Evolutionary conservation across 1,140 invertebrate species (phyloP), one percentile per base, ranked within the genome.

Genomic region (Zaprionus camerounensis): DNA sequence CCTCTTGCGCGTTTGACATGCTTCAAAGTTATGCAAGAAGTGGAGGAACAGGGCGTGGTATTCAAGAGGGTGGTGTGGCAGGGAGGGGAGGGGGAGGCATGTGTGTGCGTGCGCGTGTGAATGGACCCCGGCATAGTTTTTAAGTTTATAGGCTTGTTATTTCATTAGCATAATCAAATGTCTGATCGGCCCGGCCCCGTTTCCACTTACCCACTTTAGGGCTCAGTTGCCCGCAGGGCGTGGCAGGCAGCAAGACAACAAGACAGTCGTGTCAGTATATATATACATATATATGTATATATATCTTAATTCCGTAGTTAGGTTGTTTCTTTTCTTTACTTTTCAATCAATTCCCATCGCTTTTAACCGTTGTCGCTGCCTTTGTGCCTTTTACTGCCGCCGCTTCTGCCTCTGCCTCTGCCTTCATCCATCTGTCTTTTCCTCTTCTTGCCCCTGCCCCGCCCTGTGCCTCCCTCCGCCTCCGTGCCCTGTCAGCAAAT

Each of bases 81-180:
- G 7, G 20, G 0, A 20, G 7, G 20, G 28, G 24, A 17, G 17
- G 34, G 13, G 56, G 9, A 26, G 36, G 13, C 11, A 7, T 17
- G 65, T 71, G 75, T 69, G 69, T 71, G 77, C 46, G 80, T 78
- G 81, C 73, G 78, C 57, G 63, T 85, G 82, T 73, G 71, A 75
- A 70, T 64, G 71, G 53, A 69, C 68, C 62, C 77, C 75, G 71
- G 78, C 81, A 88, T 88, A 88, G 85, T 87, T 87, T 90, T 84
- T 76, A 81, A 80, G 80, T 85, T 90, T 85, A 88, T 85, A 73
- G 72, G 70, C 85, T 81, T 85, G 85, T 85, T 90, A 90, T 88
- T 90, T 88, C 81, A 88, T 88, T 88, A 90, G 85, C 85, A 88
- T 88, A 88, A 90, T 88, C 85, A 84, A 88, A 85, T 81, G 71